Conservation (phyloP, 2,113 vertebrate species). For the Triplophysa siluroides region DNA sequence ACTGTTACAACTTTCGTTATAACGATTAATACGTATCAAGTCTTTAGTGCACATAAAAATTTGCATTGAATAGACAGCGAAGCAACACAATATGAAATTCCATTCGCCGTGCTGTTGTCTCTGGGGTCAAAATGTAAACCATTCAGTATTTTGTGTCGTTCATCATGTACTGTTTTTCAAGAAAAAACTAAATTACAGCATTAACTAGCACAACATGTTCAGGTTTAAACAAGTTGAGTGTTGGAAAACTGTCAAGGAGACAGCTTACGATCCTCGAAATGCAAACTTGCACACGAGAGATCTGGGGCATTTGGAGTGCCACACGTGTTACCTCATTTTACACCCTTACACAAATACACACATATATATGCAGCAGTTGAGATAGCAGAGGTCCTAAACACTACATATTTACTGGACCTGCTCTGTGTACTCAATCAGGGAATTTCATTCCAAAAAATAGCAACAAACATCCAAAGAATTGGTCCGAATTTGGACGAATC, state of each 20-base stretch:
- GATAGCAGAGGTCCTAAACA: constrained; percentile 39
- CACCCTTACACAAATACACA: background rate
- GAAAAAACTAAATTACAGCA: constrained; percentile 71
- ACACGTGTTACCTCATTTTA: constrained; percentile 68
- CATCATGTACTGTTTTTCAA: constrained; percentile 64
- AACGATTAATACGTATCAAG: background rate
- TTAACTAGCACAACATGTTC: constrained; percentile 66
- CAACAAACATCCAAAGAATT: no score
- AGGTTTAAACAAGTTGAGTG: constrained; percentile 57
- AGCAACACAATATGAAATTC: constrained; percentile 18
- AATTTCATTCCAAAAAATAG: background rate
- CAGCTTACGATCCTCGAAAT: constrained; percentile 11
- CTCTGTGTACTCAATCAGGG: constrained; percentile 52
- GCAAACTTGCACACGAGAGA: background rate
- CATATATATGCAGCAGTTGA: background rate
- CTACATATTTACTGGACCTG: constrained; percentile 43
- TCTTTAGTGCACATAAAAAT: constrained; percentile 46
- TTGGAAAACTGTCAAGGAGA: background rate
- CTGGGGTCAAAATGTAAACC: constrained; percentile 62
- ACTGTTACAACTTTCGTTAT: constrained; percentile 24
- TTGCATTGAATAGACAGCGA: constrained; percentile 18
- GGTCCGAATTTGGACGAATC: background rate
- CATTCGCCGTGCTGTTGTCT: constrained; percentile 70
- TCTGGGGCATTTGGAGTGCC: constrained; percentile 53
- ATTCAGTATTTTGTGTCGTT: constrained; percentile 71